phyloP scores from a whole-genome alignment of 2,888 invertebrate species.

The Phlogophora meticulosa region DNA sequence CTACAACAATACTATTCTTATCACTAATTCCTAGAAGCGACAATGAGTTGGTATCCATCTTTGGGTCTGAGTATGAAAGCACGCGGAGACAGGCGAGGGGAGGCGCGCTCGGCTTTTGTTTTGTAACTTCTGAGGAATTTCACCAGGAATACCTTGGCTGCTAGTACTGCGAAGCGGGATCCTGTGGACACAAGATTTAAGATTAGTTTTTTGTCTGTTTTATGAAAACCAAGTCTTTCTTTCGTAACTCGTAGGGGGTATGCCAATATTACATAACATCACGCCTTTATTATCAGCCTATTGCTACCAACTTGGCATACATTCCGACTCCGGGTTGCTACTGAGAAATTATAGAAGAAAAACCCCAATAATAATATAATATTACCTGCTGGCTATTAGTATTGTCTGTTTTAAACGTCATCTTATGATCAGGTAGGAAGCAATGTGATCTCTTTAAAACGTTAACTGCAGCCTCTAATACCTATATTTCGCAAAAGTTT shows the following conservation, averaged over 20 bases:
- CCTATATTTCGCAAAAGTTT: too few relatives aligned
- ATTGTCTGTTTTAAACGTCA: too few relatives aligned
- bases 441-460: too few relatives aligned
- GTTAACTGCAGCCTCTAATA: too few relatives aligned
- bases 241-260: neutral
- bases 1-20: neutral
- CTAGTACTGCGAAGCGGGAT: constrained; percentile 81
- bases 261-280: too few relatives aligned
- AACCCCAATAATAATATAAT: too few relatives aligned
- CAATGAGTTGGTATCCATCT: constrained; percentile 75
- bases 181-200: constrained; percentile 64
- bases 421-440: too few relatives aligned
- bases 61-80: constrained; percentile 78
- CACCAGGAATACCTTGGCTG: constrained; percentile 79
- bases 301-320: too few relatives aligned
- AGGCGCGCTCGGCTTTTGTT: constrained; percentile 59
- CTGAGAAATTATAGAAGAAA: too few relatives aligned
- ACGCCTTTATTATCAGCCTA: too few relatives aligned
- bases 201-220: neutral
- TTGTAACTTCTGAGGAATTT: constrained; percentile 74
- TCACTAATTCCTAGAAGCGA: constrained; percentile 65
- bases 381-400: too few relatives aligned
- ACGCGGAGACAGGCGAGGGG: constrained; percentile 69
- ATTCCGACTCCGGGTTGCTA: too few relatives aligned
- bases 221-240: neutral